A percentile compares a stretch with the other conserved stretches of the same genome.
Conservation (phyloP, 1,140 invertebrate species). For the Pinna nobilis region DNA sequence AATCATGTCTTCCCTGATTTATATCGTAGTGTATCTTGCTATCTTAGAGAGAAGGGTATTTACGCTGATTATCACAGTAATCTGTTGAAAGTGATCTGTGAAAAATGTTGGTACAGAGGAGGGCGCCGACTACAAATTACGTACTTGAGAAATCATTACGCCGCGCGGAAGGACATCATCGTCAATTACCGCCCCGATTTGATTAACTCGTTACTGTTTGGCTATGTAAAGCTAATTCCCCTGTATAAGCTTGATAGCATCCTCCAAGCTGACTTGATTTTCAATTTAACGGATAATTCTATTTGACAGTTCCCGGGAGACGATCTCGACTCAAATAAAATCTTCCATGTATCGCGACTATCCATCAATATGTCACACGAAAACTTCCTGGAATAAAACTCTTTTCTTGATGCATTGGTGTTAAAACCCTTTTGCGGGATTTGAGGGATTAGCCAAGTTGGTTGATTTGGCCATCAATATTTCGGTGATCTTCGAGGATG, state of each 20-base stretch:
- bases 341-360: conserved; percentile 2
- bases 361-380: conserved; percentile 21
- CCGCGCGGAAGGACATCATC: too few species aligned
- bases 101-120: too few species aligned
- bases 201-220: conserved; percentile 9
- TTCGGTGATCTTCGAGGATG: not conserved
- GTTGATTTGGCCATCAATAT: not conserved
- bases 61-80: too few species aligned
- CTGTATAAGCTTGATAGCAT: conserved; percentile 3
- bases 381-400: conserved; percentile 7
- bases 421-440: not conserved
- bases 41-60: too few species aligned
- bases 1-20: too few species aligned
- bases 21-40: too few species aligned
- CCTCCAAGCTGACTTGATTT: conserved; percentile 12
- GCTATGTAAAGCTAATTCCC: conserved; percentile 6
- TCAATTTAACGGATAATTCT: conserved; percentile 25
- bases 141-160: too few species aligned
- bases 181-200: conserved; percentile 17
- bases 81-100: too few species aligned
- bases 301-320: conserved; percentile 7
- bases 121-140: too few species aligned
- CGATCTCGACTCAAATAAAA: not conserved
- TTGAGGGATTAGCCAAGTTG: not conserved
- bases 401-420: conserved; percentile 18